Percentiles rank a stretch among this genome's conserved stretches.
phyloP scores from a whole-genome alignment of 2,888 invertebrate species.

The Netelia fuscicornis region DNA sequence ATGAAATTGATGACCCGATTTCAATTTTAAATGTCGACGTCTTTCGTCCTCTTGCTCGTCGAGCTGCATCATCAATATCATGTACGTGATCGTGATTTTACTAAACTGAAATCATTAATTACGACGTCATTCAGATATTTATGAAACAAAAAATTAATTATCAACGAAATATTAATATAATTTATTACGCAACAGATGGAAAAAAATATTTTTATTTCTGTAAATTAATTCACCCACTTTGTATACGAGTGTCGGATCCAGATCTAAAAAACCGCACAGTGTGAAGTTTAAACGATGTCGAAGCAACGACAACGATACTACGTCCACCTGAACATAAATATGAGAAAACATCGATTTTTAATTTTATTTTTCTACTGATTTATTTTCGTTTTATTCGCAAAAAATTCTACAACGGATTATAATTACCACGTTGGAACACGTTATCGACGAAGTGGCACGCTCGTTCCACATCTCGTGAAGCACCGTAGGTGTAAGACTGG shows the following conservation, averaged over 20 bases:
- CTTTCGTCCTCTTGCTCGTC: constrained; percentile 3
- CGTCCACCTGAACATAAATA: constrained; percentile 24
- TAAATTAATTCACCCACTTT: constrained; percentile 29
- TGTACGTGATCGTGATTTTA: constrained; percentile 34
- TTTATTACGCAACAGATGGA: not conserved
- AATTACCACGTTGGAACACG: constrained; percentile 16
- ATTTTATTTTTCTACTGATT: not conserved
- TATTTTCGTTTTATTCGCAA: not conserved
- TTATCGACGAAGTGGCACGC: not conserved
- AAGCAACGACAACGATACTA: constrained; percentile 46
- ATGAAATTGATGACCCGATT: constrained; percentile 29
- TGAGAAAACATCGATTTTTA: too few relatives aligned
- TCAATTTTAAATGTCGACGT: not conserved
- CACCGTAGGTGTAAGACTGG: constrained; percentile 34
- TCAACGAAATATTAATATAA: too few relatives aligned
- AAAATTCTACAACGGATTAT: not conserved
- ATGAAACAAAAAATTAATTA: too few relatives aligned
- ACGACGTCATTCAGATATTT: not conserved
- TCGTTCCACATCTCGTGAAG: constrained; percentile 57
- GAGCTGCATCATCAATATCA: constrained; percentile 19
- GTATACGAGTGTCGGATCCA: constrained; percentile 35
- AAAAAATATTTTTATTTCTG: not conserved
- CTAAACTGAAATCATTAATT: constrained; percentile 21
- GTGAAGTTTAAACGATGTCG: constrained; percentile 28
- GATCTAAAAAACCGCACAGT: constrained; percentile 38